Evolutionary conservation across 2,113 vertebrate species (phyloP), one percentile per base, ranked within the genome.

Genomic region (Hypocryptadius cinnamomeus): DNA sequence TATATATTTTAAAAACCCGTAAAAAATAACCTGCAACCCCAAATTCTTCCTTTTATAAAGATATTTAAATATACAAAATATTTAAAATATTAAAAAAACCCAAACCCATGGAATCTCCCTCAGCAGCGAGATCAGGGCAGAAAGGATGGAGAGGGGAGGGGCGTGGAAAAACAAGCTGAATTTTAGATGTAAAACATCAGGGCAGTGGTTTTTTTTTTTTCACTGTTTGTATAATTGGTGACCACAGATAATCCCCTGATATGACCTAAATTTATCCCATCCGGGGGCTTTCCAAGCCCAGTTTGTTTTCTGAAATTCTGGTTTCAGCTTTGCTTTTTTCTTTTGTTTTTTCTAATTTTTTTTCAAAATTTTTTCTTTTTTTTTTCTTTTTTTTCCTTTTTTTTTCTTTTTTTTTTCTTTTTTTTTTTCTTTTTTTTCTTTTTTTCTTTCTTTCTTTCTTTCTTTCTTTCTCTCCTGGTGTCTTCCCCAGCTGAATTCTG

Each of bases 221-320:
- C 71, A 9, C 86, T 45, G 79, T 97, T 96, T 94, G 95, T 88
- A 94, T 96, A 93, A 85, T 87, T 91, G 69, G 63, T 59, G 16
- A 92, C 72, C 87, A 92, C 83, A 92, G 89, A 94, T 79, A 89
- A 95, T 95, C 89, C 94, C 95, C 88, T 95, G 83, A 82, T 95
- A 92, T 94, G 59, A 70, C 53, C 89, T 95, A 92, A 97, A 96
- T 95, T 90, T 96, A 83, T 85, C 65, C 50, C 79, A 45, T 21
- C 37, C 64, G 42, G 95, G 96, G 94, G 92, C 95, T 96, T 97
- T 97, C 96, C 94, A 95, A 72, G 25, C 30, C 88, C 48, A 8
- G 25, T 22, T 81, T 69, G 94, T 88, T 81, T 85, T 89, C 85
- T 92, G 91, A 92, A 95, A 82, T 94, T 72, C 84, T 94, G 90